A percentile compares a stretch with the other conserved stretches of the same genome.
Evolutionary conservation across 2,113 vertebrate species (phyloP).

Genomic region (Pelobates fuscus): DNA sequence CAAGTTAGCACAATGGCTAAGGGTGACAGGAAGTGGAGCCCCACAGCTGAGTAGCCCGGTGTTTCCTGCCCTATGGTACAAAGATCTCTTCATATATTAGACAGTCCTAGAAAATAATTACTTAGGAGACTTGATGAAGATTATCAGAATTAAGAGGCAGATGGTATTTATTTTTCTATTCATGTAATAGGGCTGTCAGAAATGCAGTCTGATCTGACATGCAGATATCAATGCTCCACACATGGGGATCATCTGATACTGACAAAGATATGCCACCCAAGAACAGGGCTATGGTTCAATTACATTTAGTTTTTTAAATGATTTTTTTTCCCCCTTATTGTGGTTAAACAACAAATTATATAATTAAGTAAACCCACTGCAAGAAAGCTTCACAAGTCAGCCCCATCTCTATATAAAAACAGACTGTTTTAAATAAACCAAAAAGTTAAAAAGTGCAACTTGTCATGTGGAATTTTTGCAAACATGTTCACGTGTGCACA

Average conservation of each 20-base stretch:
- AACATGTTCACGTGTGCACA: no score
- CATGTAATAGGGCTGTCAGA: not conserved
- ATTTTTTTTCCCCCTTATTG: not conserved
- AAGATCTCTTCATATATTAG: not conserved
- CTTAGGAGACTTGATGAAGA: not conserved
- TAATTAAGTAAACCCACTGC: no score
- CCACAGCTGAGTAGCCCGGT: not conserved
- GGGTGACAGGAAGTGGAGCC: no score
- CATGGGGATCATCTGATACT: not conserved
- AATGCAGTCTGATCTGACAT: not conserved
- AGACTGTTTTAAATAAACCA: no score
- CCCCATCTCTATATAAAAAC: no score
- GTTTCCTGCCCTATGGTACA: not conserved
- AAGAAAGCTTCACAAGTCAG: no score
- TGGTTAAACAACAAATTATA: not conserved
- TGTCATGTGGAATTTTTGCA: no score
- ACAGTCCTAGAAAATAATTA: not conserved
- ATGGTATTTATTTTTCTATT: conserved; percentile 1
- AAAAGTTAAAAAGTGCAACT: no score
- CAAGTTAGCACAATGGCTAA: no score
- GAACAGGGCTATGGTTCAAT: no score
- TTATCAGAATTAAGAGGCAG: not conserved
- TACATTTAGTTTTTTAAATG: not conserved
- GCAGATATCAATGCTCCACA: not conserved
- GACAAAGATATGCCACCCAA: not conserved